These are phyloP conservation scores for Urocynchramus pylzowi DNA, from an alignment of 2,113 vertebrate genomes.

Conservation along the genomic window DNA sequence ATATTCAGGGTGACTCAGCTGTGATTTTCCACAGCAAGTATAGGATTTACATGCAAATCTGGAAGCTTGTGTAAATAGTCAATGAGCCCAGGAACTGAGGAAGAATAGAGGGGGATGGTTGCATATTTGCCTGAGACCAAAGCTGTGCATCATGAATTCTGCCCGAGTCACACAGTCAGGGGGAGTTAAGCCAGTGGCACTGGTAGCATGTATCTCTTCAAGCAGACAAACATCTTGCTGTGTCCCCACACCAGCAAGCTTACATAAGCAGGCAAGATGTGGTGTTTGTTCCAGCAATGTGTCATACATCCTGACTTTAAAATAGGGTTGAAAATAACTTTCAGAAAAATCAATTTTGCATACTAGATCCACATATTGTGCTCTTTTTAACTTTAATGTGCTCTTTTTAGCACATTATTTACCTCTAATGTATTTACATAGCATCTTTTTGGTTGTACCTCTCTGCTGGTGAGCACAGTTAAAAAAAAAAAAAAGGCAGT, in stretches of 20 bases:
- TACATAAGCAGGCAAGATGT: background rate
- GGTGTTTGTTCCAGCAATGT: background rate
- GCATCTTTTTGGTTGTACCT: background rate
- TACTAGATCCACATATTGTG: background rate
- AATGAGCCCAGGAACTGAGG: background rate
- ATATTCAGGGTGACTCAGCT: background rate
- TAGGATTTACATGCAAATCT: background rate
- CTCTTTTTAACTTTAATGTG: background rate
- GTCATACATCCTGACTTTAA: background rate
- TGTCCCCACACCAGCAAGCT: background rate
- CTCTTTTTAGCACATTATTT: background rate
- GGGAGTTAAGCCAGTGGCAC: background rate
- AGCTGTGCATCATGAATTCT: background rate
- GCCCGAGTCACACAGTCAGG: rapidly evolving
- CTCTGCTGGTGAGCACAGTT: background rate
- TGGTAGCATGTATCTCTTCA: background rate
- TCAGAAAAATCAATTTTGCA: background rate
- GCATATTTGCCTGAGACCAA: background rate
- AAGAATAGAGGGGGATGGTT: background rate
- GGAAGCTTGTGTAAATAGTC: background rate
- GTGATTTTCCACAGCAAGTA: background rate
- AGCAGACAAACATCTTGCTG: background rate
- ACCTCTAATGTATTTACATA: background rate
- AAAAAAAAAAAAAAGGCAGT: too few relatives aligned
- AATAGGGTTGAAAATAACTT: background rate